Conservation (phyloP, 2,797 vertebrate genomes). For the Alfaro cultratus region DNA sequence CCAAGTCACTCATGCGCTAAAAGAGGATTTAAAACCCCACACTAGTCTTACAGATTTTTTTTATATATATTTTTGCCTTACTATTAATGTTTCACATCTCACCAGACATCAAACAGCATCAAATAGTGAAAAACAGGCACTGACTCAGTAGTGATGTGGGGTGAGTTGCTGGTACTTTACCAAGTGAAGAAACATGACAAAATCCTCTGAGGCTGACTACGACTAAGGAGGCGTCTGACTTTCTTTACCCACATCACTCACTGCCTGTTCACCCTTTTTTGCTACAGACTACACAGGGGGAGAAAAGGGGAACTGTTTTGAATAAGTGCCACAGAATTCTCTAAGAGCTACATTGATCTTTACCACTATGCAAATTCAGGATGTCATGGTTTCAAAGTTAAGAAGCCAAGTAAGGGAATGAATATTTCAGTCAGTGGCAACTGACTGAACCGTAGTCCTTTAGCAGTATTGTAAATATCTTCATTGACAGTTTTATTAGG, state of each 20-base stretch:
- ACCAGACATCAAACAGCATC: constrained; percentile 69
- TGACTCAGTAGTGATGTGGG: constrained; percentile 61
- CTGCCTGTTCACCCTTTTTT: constrained; percentile 53
- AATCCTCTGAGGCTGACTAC: constrained; percentile 70
- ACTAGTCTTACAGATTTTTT: constrained; percentile 33
- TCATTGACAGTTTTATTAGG: constrained; percentile 57
- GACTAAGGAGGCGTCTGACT: constrained; percentile 56
- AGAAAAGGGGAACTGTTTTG: constrained; percentile 63
- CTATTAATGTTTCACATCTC: constrained; percentile 51
- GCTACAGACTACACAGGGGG: constrained; percentile 58
- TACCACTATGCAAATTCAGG: constrained; percentile 74
- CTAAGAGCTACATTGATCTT: constrained; percentile 71
- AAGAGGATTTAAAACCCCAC: constrained; percentile 16
- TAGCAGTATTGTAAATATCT: constrained; percentile 62
- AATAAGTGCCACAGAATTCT: constrained; percentile 71
- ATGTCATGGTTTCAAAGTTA: constrained; percentile 64
- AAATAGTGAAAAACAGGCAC: constrained; percentile 59
- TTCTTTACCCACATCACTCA: constrained; percentile 70
- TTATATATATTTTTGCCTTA: constrained; percentile 19
- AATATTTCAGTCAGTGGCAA: constrained; percentile 62
- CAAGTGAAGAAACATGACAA: constrained; percentile 65
- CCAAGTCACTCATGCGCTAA: constrained; percentile 33
- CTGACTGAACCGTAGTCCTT: constrained; percentile 51
- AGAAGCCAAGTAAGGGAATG: constrained; percentile 53
- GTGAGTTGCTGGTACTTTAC: constrained; percentile 68